Percentiles rank a stretch among this genome's conserved stretches.
These are phyloP conservation scores for Poeciliopsis infans DNA, from an alignment of 2,797 vertebrate species.

Conservation along the genomic window DNA sequence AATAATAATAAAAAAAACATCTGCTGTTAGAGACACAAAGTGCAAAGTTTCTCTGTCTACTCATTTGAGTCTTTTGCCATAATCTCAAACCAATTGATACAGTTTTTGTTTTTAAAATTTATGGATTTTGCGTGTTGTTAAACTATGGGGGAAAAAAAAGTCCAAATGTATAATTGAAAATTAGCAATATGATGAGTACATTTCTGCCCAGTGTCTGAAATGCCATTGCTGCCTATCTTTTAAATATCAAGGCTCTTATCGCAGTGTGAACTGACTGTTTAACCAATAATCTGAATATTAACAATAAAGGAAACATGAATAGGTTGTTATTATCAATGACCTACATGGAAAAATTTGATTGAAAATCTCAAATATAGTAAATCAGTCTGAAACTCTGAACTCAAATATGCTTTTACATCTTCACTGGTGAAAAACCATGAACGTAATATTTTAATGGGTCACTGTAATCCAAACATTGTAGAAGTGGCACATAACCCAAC, in stretches of 20 bases:
- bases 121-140: not conserved
- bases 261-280: not conserved
- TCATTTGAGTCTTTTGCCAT: not conserved
- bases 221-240: not conserved
- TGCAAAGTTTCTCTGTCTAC: not conserved
- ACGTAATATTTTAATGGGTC: conserved; percentile 63
- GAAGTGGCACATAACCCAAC: conserved; percentile 61
- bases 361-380: not conserved
- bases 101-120: not conserved
- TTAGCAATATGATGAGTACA: not conserved
- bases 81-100: not conserved
- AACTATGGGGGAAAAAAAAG: not conserved
- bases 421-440: conserved; percentile 62
- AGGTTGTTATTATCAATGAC: not conserved
- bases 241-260: not conserved
- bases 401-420: not conserved
- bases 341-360: not conserved
- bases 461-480: conserved; percentile 30
- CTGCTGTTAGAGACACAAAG: not conserved
- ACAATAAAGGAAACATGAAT: not conserved
- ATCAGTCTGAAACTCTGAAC: not conserved
- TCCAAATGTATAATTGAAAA: not conserved
- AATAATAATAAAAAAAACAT: not conserved
- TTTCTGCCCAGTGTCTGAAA: not conserved
- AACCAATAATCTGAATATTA: not conserved